Conservation (phyloP, 2,888 invertebrate genomes). For the Agriopis leucophaearia region DNA sequence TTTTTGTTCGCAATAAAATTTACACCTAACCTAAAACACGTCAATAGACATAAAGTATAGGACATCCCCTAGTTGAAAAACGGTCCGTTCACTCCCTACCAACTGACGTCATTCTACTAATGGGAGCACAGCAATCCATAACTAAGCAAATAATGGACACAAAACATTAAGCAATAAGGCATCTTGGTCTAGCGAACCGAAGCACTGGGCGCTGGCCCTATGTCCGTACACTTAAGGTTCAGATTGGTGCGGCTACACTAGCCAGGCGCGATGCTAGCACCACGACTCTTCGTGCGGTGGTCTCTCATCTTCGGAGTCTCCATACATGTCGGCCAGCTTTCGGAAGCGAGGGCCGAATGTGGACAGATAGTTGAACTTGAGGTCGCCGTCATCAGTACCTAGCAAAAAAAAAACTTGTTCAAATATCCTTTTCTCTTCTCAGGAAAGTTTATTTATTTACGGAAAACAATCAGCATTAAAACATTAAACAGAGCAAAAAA, state of each 20-base stretch:
- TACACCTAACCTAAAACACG: conserved; percentile 22
- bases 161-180: conserved; percentile 68
- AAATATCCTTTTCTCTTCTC: neutral
- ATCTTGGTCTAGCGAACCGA: conserved; percentile 60
- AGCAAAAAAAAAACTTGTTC: conserved; percentile 41
- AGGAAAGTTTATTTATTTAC: too few relatives aligned
- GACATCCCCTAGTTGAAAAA: conserved; percentile 18
- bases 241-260: conserved; percentile 73
- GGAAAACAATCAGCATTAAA: too few relatives aligned
- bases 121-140: conserved; percentile 26
- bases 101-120: conserved; percentile 5
- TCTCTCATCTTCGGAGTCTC: conserved; percentile 95
- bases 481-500: too few relatives aligned
- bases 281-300: conserved; percentile 93
- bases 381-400: conserved; percentile 96
- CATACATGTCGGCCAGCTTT: conserved; percentile 97
- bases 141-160: conserved; percentile 53
- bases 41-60: conserved; percentile 6
- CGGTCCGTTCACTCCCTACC: conserved; percentile 6
- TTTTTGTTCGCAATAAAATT: conserved; percentile 8
- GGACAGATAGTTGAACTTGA: conserved; percentile 97
- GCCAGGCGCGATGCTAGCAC: conserved; percentile 89
- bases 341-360: conserved; percentile 98
- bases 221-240: conserved; percentile 49
- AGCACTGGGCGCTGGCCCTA: conserved; percentile 48